These are phyloP conservation scores for Aleiodes alternator DNA, from an alignment of 2,888 invertebrate species.

Conservation along the genomic window DNA sequence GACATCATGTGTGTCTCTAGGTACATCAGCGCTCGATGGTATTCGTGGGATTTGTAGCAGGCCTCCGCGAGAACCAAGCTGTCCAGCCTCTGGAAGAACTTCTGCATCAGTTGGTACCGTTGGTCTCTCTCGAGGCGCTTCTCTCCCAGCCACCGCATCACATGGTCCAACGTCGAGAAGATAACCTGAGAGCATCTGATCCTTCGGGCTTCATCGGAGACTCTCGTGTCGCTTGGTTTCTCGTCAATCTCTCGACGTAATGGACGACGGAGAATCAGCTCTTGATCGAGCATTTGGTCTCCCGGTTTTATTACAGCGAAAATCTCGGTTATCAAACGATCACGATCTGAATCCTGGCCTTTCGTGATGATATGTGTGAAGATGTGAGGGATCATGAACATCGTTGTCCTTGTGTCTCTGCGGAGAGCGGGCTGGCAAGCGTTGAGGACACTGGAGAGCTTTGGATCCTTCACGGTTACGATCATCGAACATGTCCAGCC, in stretches of 20 bases:
- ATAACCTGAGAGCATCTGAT: conserved; percentile 75
- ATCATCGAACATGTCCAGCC: conserved; percentile 86
- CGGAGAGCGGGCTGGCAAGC: conserved; percentile 86
- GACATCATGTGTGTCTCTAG: conserved; percentile 83
- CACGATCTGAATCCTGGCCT: conserved; percentile 72
- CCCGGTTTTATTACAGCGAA: conserved; percentile 76
- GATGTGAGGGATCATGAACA: conserved; percentile 86
- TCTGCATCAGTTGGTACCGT: conserved; percentile 62
- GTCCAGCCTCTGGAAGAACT: conserved; percentile 77
- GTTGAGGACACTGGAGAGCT: conserved; percentile 80
- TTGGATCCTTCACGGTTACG: conserved; percentile 79
- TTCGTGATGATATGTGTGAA: conserved; percentile 76
- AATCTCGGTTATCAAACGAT: conserved; percentile 78
- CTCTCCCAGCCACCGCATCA: conserved; percentile 83
- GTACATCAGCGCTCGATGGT: conserved; percentile 85
- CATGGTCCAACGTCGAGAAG: conserved; percentile 85
- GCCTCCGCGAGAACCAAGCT: conserved; percentile 83
- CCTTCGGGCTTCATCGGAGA: conserved; percentile 71
- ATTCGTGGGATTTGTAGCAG: conserved; percentile 85
- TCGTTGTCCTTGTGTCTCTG: conserved; percentile 83
- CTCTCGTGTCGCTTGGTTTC: conserved; percentile 59
- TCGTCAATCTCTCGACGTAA: conserved; percentile 61
- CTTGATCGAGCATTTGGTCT: conserved; percentile 63
- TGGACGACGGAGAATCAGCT: conserved; percentile 66
- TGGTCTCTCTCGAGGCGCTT: conserved; percentile 60